Evolutionary conservation across 1,140 invertebrate genomes (phyloP).

Genomic region (Centruroides sculpturatus): DNA sequence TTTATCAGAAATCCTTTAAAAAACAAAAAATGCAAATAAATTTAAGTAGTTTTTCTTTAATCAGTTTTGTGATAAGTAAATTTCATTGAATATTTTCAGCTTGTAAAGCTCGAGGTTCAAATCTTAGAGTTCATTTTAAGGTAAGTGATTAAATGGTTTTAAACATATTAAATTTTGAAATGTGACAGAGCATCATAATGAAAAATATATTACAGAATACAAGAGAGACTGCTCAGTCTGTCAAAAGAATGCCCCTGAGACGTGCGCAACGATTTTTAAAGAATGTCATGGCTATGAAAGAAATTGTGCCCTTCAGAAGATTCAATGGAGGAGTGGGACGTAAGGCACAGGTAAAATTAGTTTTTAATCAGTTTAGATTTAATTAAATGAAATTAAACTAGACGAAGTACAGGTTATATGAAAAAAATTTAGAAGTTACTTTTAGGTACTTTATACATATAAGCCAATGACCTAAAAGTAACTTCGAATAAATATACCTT

Average conservation of each 20-base stretch:
- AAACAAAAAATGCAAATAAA: no score
- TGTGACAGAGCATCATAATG: no score
- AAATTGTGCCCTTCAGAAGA: constrained; percentile 95
- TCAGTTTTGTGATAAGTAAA: background rate
- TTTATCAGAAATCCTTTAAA: no score
- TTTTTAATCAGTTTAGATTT: no score
- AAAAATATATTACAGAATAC: constrained; percentile 59
- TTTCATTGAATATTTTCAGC: constrained; percentile 30
- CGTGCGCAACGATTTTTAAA: constrained; percentile 89
- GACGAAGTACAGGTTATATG: no score
- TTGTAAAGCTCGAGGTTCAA: constrained; percentile 95
- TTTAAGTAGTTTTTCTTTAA: no score
- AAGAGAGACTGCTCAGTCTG: constrained; percentile 91
- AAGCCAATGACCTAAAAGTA: no score
- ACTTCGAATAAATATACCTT: no score
- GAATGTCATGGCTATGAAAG: constrained; percentile 91
- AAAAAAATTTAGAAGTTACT: no score
- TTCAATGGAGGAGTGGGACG: constrained; percentile 96
- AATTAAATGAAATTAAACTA: no score
- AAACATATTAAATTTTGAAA: no score
- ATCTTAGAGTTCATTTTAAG: constrained; percentile 94
- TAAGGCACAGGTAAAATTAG: constrained; percentile 61
- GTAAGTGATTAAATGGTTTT: constrained; percentile 16
- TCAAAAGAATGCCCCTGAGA: constrained; percentile 84
- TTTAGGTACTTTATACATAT: no score